phyloP scores from a whole-genome alignment of 2,113 vertebrate species.

The Myotis brandtii region DNA sequence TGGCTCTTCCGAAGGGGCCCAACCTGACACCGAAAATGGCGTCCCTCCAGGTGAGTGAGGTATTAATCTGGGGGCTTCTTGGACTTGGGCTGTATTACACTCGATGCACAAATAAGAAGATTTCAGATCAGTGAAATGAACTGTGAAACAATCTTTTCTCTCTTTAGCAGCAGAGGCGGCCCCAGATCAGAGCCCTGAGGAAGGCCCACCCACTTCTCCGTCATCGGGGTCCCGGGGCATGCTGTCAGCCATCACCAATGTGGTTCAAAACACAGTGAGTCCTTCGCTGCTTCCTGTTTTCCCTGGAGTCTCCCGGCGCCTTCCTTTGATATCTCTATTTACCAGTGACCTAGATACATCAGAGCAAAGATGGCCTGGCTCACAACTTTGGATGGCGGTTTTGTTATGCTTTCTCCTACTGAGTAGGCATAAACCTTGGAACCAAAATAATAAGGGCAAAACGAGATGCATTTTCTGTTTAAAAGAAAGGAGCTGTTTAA shows the following conservation, averaged over 20 bases:
- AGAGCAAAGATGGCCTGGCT: constrained; percentile 48
- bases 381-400: constrained; percentile 41
- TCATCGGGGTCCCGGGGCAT: constrained; percentile 89
- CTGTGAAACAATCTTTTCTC: constrained; percentile 1
- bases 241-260: constrained; percentile 93
- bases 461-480: constrained; percentile 24
- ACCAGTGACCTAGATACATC: constrained; percentile 57
- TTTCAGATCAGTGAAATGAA: neutral
- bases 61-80: neutral
- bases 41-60: constrained; percentile 20
- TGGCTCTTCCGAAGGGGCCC: constrained; percentile 85
- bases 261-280: constrained; percentile 96
- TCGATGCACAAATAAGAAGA: too few species aligned
- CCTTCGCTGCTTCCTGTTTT: neutral
- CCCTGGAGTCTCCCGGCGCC: neutral
- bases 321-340: constrained; percentile 57
- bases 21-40: constrained; percentile 74
- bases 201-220: constrained; percentile 75
- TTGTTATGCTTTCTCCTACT: constrained; percentile 39
- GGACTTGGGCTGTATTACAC: neutral
- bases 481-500: constrained; percentile 46
- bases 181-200: constrained; percentile 67
- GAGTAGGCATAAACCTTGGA: constrained; percentile 62
- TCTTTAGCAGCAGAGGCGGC: constrained; percentile 70
- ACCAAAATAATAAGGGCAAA: constrained; percentile 58